A percentile compares a stretch with the other conserved stretches of the same genome.
phyloP scores from a whole-genome alignment of 2,888 invertebrate species.

The Willowsia nigromaculata region DNA sequence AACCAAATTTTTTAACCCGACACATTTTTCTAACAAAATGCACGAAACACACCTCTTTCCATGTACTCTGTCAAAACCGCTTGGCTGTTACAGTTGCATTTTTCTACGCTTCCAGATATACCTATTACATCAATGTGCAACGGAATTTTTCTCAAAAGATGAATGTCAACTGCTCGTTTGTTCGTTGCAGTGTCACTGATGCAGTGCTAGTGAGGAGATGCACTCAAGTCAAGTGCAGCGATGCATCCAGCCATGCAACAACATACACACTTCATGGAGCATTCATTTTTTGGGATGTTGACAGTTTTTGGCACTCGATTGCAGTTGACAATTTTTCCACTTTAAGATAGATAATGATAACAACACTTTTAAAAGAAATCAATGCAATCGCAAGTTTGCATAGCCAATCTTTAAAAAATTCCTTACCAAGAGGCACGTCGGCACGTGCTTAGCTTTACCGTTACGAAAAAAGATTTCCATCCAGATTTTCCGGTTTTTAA shows the following conservation, averaged over 20 bases:
- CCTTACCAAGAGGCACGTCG: too few species aligned
- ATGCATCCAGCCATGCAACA: slow-evolving; percentile 14
- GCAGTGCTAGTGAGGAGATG: background rate
- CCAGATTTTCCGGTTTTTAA: too few species aligned
- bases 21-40: background rate
- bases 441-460: background rate
- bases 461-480: too few species aligned
- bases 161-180: slow-evolving; percentile 51
- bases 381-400: too few species aligned
- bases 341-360: background rate
- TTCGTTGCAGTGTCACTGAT: slow-evolving; percentile 36
- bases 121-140: background rate
- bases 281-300: background rate
- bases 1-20: background rate
- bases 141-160: background rate
- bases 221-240: slow-evolving; percentile 30
- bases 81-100: background rate
- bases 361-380: background rate
- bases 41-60: background rate
- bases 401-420: background rate
- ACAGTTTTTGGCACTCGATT: slow-evolving; percentile 9
- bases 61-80: background rate
- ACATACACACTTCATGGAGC: background rate
- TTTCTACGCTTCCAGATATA: background rate
- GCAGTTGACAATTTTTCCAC: slow-evolving; percentile 14